Evolutionary conservation across 2,113 vertebrate genomes (phyloP).

Genomic region (Lethenteron reissneri): DNA sequence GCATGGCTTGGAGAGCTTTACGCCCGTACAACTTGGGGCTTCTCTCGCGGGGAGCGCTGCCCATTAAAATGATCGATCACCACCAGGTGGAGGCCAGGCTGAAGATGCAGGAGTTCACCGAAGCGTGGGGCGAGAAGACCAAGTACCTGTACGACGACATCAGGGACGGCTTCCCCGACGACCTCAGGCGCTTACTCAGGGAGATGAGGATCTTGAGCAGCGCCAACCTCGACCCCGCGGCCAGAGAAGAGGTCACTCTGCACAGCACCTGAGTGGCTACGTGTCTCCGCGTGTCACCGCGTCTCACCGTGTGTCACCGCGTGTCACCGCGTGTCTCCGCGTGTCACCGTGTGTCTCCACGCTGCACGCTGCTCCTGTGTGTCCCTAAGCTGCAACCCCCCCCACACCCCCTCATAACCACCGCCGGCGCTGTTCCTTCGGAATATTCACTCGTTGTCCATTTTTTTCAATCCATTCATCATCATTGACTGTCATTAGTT

Average conservation of each 20-base stretch:
- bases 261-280: background rate
- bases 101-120: conserved; percentile 40
- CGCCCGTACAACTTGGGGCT: background rate
- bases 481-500: too few relatives aligned
- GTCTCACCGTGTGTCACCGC: too few relatives aligned
- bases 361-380: too few relatives aligned
- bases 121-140: conserved; percentile 54
- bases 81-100: conserved; percentile 27
- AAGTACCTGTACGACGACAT: conserved; percentile 23
- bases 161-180: conserved; percentile 24
- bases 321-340: background rate
- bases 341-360: too few relatives aligned
- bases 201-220: conserved; percentile 40
- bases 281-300: too few relatives aligned
- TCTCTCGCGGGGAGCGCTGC: background rate
- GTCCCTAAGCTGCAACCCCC: too few relatives aligned
- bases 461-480: too few relatives aligned
- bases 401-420: too few relatives aligned
- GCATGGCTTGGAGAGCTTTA: too few relatives aligned
- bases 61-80: conserved; percentile 7
- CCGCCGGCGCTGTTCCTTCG: too few relatives aligned
- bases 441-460: too few relatives aligned
- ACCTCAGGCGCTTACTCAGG: conserved; percentile 29
- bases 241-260: conserved; percentile 36
- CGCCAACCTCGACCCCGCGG: conserved; percentile 36